A percentile compares a stretch with the other conserved stretches of the same genome.
These are phyloP conservation scores for Myrmecobius fasciatus DNA, from an alignment of 2,113 vertebrate species.

Conservation along the genomic window DNA sequence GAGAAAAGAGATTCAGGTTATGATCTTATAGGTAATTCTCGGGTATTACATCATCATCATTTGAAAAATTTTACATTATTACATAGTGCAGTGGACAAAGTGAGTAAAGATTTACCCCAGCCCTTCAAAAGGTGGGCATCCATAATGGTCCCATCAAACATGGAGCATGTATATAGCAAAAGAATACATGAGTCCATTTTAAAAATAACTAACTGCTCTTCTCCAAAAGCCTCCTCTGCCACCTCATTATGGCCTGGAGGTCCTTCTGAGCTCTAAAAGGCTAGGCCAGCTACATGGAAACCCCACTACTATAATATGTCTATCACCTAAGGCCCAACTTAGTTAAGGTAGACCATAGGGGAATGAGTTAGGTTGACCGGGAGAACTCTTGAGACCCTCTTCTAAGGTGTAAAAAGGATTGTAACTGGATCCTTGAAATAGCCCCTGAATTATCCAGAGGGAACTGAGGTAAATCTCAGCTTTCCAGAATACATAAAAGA, in stretches of 20 bases:
- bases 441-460: not conserved
- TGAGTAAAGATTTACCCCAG: slow-evolving; percentile 18
- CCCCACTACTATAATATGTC: not conserved
- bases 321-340: not conserved
- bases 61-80: slow-evolving; percentile 29
- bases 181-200: not conserved
- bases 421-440: not conserved
- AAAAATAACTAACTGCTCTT: not conserved
- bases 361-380: not conserved
- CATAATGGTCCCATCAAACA: not conserved
- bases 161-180: not conserved
- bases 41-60: slow-evolving; percentile 24
- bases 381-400: not conserved
- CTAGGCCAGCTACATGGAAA: not conserved
- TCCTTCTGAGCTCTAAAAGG: not conserved
- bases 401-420: not conserved
- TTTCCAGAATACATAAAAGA: slow-evolving; percentile 23
- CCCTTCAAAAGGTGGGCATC: slow-evolving; percentile 35
- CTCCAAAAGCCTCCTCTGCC: not conserved
- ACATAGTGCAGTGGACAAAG: slow-evolving; percentile 30
- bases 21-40: slow-evolving; percentile 42
- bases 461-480: slow-evolving; percentile 12
- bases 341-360: not conserved
- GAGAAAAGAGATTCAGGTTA: slow-evolving; percentile 60
- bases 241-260: not conserved